These are phyloP conservation scores for Ennomos erosarius DNA, from an alignment of 2,888 invertebrate genomes.

Conservation along the genomic window DNA sequence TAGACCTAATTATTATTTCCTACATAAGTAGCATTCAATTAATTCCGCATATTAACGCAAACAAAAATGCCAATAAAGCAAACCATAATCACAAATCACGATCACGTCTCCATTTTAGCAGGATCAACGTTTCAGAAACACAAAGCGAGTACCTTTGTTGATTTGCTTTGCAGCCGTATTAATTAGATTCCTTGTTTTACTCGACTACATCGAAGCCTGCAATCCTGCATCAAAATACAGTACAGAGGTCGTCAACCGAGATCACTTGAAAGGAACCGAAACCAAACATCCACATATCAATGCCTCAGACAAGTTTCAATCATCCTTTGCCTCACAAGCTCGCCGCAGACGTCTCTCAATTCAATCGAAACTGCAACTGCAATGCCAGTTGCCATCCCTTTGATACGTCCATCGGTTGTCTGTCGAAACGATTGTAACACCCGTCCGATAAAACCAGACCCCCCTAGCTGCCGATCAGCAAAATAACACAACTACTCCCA, in stretches of 20 bases:
- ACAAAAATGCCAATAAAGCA: too few species aligned
- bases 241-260: slow-evolving; percentile 41
- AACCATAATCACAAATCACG: too few species aligned
- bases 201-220: not conserved
- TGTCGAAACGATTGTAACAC: slow-evolving; percentile 78
- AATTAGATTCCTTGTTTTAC: slow-evolving; percentile 7
- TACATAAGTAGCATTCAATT: too few species aligned
- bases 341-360: slow-evolving; percentile 80
- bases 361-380: slow-evolving; percentile 82
- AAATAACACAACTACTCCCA: slow-evolving; percentile 44
- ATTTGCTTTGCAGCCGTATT: not conserved
- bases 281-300: slow-evolving; percentile 70
- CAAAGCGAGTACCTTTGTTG: not conserved
- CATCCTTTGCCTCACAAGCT: slow-evolving; percentile 74
- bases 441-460: slow-evolving; percentile 61
- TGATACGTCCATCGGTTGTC: slow-evolving; percentile 84
- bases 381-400: slow-evolving; percentile 79
- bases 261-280: slow-evolving; percentile 52
- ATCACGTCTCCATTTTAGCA: too few species aligned
- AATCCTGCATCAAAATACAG: slow-evolving; percentile 21
- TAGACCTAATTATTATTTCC: too few species aligned
- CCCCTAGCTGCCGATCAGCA: slow-evolving; percentile 47
- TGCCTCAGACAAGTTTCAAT: slow-evolving; percentile 77
- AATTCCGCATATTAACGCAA: too few species aligned
- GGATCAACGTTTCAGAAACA: not conserved